Evolutionary conservation across 2,113 vertebrate species (phyloP).

Genomic region (Takifugu bimaculatus): DNA sequence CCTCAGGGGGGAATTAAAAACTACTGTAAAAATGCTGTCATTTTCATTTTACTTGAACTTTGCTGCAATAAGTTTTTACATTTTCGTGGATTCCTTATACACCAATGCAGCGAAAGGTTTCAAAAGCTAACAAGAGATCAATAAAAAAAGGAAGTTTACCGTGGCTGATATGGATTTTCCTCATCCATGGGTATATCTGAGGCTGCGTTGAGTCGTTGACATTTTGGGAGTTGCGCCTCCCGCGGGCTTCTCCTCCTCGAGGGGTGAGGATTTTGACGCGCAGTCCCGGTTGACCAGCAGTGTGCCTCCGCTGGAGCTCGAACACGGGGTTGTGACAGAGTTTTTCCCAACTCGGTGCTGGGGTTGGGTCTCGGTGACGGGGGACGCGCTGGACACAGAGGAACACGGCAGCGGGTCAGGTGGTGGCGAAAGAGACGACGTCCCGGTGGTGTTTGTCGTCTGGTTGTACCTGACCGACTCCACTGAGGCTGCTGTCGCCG

Average conservation of each 20-base stretch:
- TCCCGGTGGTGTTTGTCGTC: conserved; percentile 78
- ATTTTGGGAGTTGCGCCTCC: conserved; percentile 88
- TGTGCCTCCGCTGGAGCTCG: conserved; percentile 78
- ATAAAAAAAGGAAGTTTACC: conserved; percentile 77
- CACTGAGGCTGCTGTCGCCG: conserved; percentile 80
- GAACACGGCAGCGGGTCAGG: conserved; percentile 91
- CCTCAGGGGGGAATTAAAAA: too few species aligned
- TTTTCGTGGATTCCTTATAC: not conserved
- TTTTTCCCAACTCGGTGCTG: conserved; percentile 88
- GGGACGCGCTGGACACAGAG: conserved; percentile 82
- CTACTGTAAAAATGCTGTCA: too few species aligned
- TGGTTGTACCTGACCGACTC: conserved; percentile 93
- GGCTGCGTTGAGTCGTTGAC: conserved; percentile 85
- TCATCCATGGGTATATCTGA: conserved; percentile 99
- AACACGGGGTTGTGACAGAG: conserved; percentile 85
- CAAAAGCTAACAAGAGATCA: conserved; percentile 20
- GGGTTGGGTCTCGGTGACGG: conserved; percentile 79
- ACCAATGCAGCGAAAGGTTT: not conserved
- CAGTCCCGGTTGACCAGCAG: conserved; percentile 87
- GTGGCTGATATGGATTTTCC: conserved; percentile 98
- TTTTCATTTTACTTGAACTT: too few species aligned
- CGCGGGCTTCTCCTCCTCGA: conserved; percentile 88
- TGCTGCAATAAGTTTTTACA: not conserved
- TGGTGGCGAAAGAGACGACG: conserved; percentile 85
- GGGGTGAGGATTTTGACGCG: conserved; percentile 85